Conservation (phyloP, 2,113 vertebrate species). For the Coregonus clupeaformis region DNA sequence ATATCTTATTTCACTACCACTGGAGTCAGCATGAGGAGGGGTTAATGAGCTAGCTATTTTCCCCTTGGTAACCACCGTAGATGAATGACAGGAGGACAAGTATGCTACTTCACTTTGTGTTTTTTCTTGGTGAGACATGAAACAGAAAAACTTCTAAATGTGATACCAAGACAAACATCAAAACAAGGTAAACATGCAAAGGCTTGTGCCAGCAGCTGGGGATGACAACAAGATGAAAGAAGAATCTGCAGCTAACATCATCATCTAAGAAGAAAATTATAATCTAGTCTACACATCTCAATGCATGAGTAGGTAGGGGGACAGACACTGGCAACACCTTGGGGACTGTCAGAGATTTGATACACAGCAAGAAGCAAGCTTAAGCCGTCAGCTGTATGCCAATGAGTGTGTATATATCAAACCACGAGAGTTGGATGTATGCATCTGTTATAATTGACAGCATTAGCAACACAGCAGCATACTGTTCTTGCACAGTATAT, state of each 20-base stretch:
- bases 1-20: constrained; percentile 54
- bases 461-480: neutral
- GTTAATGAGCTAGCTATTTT: constrained; percentile 37
- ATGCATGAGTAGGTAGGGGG: neutral
- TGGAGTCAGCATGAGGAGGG: constrained; percentile 41
- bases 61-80: constrained; percentile 42
- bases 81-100: constrained; percentile 32
- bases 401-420: neutral
- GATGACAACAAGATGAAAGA: constrained; percentile 28
- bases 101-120: constrained; percentile 28
- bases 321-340: neutral
- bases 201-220: neutral
- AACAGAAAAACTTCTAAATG: constrained; percentile 21
- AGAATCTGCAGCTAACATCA: neutral
- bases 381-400: neutral
- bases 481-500: neutral
- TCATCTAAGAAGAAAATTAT: neutral
- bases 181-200: neutral
- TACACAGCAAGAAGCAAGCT: neutral
- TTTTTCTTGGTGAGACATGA: constrained; percentile 28
- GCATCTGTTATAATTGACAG: neutral
- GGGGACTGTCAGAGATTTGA: too few species aligned
- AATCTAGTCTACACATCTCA: neutral
- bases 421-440: neutral
- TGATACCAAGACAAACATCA: constrained; percentile 25